Percentiles rank a stretch among this genome's conserved stretches.
Conservation (phyloP, 2,113 vertebrate genomes). For the Euleptes europaea region DNA sequence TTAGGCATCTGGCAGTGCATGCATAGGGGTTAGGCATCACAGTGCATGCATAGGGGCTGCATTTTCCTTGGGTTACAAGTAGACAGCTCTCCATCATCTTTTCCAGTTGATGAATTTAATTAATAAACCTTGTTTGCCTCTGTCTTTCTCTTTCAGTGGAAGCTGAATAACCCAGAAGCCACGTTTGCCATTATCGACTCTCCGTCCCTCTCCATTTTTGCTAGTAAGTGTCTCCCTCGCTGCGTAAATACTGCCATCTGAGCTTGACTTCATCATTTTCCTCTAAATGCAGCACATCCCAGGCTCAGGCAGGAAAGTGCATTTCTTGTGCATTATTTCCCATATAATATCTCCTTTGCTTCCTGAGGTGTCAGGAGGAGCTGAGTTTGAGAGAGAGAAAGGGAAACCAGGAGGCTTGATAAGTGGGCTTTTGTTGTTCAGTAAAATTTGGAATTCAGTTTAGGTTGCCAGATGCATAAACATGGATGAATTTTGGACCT, state of each 20-base stretch:
- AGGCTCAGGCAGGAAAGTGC: background rate
- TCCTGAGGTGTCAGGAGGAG: background rate
- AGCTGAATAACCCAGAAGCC: constrained; percentile 68
- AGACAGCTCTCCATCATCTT: constrained; percentile 9
- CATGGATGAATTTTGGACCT: background rate
- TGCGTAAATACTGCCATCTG: background rate
- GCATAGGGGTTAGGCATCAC: background rate
- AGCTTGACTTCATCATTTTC: constrained; percentile 18
- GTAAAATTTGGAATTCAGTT: background rate
- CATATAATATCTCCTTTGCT: constrained; percentile 3
- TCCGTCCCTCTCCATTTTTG: constrained; percentile 86
- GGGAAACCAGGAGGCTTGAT: background rate
- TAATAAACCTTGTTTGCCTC: background rate
- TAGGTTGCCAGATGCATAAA: background rate
- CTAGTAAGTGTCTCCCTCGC: constrained; percentile 79
- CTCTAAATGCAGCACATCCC: constrained; percentile 23
- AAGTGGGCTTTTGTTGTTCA: background rate
- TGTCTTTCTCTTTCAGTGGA: constrained; percentile 83
- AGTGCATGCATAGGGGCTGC: background rate
- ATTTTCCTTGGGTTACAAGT: background rate
- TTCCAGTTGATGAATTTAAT: background rate
- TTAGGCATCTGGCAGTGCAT: background rate
- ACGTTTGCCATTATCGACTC: constrained; percentile 86
- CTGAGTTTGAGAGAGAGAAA: background rate
- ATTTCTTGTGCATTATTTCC: background rate